Base-by-base conservation (phyloP, 1,140 invertebrate genomes). In the Lordiphosa stackelbergi region DNA sequence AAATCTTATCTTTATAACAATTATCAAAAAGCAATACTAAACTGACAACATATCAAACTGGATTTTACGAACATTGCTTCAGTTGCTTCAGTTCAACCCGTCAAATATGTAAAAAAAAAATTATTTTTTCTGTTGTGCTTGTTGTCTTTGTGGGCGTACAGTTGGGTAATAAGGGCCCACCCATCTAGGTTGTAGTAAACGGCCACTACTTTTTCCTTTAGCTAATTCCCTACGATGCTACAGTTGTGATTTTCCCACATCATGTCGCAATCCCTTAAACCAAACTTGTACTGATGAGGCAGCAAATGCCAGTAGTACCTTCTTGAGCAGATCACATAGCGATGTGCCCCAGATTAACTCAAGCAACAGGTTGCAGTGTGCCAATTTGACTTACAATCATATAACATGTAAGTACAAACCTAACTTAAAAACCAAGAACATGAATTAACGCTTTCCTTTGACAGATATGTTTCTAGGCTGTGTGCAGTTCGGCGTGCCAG, bases 381-480 rank as follows among this genome's bases (percentile, higher is more conserved):
- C 64, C 59, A 68, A 73, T 55, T 46, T 78, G 16, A 66, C 49
- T 0, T 55, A 66, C 24, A 55, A 35, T 19, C 28, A 24, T 10
- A 0, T 2, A 3, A 0, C 8, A 9, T 58, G 73, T 78, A 62
- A 51, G 60, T 51, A 10, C 35, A 8, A 1, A 2, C 8, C 5
- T 24, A 24, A 24, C 5, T 13, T 28, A 3, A 24, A 3, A 4
- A 9, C 8, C 5, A 0, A 7, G 41, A 58, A 4, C 36, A 13
- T 2, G 0, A 10, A 4, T 10, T 31, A 24, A 24, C 9, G n/a
- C 1, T 7, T 1, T 8, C 0, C 2, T 9, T 24, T 42, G 22
- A 5, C 31, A 78, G 73, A 63, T 3, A 53, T 59, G 6, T 60
- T 63, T 13, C 37, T 60, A 38, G 75, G 75, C 34, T 79, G 75